These are phyloP conservation scores for Tigriopus californicus DNA, from an alignment of 2,888 invertebrate species.

Conservation along the genomic window DNA sequence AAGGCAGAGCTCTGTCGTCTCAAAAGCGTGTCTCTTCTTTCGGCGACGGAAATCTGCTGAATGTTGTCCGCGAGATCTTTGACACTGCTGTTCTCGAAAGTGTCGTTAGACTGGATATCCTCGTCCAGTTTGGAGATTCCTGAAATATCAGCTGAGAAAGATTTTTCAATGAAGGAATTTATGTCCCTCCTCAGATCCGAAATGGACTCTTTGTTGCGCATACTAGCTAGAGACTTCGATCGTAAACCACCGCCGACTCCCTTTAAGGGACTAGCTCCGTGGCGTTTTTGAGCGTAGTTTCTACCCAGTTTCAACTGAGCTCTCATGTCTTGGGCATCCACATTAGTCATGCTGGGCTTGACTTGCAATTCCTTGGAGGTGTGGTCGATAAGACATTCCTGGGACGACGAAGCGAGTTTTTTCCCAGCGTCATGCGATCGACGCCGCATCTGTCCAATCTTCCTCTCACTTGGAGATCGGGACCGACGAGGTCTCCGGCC, in stretches of 20 bases:
- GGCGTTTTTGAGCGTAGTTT: neutral
- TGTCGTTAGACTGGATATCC: neutral
- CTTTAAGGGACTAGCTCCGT: neutral
- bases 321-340: neutral
- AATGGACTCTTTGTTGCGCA: constrained; percentile 6
- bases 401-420: neutral
- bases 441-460: neutral
- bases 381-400: neutral
- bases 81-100: neutral
- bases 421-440: neutral
- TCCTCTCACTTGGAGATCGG: neutral
- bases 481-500: too few relatives aligned
- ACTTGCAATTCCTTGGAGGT: neutral
- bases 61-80: neutral
- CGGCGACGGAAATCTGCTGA: neutral
- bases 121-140: neutral
- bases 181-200: constrained; percentile 7
- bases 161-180: constrained; percentile 7
- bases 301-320: neutral
- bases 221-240: neutral
- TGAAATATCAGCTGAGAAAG: neutral
- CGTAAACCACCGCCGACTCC: neutral
- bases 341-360: neutral
- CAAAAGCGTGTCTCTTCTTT: neutral
- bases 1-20: constrained; percentile 1